phyloP scores from a whole-genome alignment of 92 coral and sea anemone species.

The Pocillopora grandis region DNA sequence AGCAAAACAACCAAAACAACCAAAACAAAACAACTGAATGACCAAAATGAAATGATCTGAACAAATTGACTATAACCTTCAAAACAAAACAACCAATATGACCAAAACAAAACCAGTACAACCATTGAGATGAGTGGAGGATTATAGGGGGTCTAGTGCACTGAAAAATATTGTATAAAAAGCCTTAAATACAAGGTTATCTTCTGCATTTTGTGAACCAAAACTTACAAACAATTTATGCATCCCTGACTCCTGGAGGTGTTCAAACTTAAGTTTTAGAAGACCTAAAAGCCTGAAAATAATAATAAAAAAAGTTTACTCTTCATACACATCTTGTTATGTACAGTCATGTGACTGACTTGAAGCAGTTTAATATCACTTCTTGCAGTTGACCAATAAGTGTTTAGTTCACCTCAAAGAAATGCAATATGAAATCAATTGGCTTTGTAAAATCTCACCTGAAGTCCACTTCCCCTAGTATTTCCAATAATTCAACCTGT shows the following conservation, averaged over 20 bases:
- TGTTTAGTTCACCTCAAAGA: not conserved
- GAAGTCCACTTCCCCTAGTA: conserved; percentile 75
- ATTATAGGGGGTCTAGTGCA: no score
- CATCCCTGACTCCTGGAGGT: conserved; percentile 24
- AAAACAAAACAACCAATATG: no score
- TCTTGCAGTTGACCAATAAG: not conserved
- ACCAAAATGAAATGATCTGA: no score
- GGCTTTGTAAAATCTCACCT: conserved; percentile 45
- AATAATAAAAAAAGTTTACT: not conserved
- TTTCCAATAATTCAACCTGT: conserved; percentile 81
- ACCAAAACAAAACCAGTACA: no score
- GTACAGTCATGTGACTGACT: no score
- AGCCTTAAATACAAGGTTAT: not conserved
- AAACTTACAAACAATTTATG: conserved; percentile 59
- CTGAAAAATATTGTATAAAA: no score
- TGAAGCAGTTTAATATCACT: no score
- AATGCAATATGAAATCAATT: not conserved
- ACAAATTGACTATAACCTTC: no score
- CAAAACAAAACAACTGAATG: no score
- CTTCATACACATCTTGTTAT: not conserved
- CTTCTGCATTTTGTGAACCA: no score
- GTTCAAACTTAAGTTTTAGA: conserved; percentile 29
- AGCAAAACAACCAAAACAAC: no score
- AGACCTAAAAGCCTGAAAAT: conserved; percentile 28
- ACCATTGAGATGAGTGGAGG: no score